Evolutionary conservation across 2,113 vertebrate species (phyloP).

Genomic region (Solea solea): DNA sequence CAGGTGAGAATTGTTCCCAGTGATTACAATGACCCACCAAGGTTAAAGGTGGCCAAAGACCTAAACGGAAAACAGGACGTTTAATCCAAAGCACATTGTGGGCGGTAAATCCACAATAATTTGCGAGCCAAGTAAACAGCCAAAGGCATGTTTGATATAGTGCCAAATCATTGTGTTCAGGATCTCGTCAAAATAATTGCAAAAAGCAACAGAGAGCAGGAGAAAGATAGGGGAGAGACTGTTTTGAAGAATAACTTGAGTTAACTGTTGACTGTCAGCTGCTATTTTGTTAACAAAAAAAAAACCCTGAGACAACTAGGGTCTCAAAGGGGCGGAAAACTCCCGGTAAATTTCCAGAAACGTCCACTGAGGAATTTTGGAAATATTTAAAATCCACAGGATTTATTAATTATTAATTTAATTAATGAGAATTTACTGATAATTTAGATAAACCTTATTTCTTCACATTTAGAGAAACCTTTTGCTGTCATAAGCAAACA

Average conservation of each 20-base stretch:
- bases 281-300: no score
- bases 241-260: background rate
- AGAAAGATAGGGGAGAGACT: background rate
- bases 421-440: no score
- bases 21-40: slow-evolving; percentile 40
- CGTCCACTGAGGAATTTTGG: no score
- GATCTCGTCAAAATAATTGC: slow-evolving; percentile 41
- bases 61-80: slow-evolving; percentile 32
- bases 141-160: slow-evolving; percentile 29
- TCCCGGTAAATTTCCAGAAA: no score
- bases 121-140: slow-evolving; percentile 51
- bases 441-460: no score
- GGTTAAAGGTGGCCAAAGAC: slow-evolving; percentile 25
- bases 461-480: no score
- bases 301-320: no score
- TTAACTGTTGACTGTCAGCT: no score
- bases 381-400: no score
- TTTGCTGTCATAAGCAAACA: no score
- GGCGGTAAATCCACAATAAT: slow-evolving; percentile 40
- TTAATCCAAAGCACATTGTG: slow-evolving; percentile 48
- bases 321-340: no score
- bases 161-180: slow-evolving; percentile 47
- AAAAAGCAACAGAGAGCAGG: slow-evolving; percentile 7
- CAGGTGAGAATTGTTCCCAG: slow-evolving; percentile 19
- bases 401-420: no score